A percentile compares a stretch with the other conserved stretches of the same genome.
phyloP scores from a whole-genome alignment of 2,113 vertebrate species.

The Grus americana region DNA sequence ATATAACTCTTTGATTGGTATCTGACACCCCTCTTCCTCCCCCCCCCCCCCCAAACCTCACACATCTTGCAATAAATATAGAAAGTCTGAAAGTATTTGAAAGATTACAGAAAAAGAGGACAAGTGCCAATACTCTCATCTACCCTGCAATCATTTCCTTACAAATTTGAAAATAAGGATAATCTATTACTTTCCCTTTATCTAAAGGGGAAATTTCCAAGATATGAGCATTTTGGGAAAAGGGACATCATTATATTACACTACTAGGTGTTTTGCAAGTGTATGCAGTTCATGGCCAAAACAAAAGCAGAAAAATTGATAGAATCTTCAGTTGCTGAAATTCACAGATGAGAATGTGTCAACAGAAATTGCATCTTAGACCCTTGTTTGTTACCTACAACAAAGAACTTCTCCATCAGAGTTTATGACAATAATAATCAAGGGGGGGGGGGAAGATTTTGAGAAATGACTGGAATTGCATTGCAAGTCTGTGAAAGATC shows the following conservation, averaged over 20 bases:
- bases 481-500: not conserved
- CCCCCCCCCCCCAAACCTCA: not conserved
- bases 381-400: not conserved
- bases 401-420: not conserved
- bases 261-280: not conserved
- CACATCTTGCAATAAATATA: not conserved
- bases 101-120: not conserved
- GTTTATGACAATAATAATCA: not conserved
- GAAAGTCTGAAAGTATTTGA: not conserved
- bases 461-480: not conserved
- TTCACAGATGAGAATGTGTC: not conserved
- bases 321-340: not conserved
- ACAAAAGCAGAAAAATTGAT: not conserved
- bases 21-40: no score
- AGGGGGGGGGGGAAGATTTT: accelerated
- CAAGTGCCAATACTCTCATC: not conserved
- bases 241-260: not conserved
- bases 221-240: not conserved
- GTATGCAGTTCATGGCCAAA: not conserved
- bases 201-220: not conserved
- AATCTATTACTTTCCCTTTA: not conserved
- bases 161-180: not conserved
- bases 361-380: not conserved
- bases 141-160: not conserved
- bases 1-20: not conserved